A percentile compares a stretch with the other conserved stretches of the same genome.
These are phyloP conservation scores for Lathamus discolor DNA, from an alignment of 2,113 vertebrate genomes.

Conservation along the genomic window DNA sequence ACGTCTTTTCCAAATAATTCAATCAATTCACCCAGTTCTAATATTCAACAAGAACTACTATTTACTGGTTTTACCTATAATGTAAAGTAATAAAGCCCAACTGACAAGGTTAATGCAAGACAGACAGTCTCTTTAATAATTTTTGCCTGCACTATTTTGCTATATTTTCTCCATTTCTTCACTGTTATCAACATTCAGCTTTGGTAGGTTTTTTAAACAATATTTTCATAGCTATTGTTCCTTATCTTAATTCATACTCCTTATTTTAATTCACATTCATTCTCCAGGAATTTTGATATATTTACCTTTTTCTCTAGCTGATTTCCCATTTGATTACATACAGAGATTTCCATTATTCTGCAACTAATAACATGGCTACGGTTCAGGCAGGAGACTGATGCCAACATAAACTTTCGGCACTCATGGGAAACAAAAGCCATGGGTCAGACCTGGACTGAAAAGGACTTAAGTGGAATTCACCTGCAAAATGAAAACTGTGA, in stretches of 20 bases:
- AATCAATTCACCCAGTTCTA: background rate
- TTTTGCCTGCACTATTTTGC: background rate
- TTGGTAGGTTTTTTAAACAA: background rate
- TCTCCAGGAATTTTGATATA: background rate
- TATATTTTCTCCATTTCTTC: background rate
- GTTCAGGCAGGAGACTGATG: background rate
- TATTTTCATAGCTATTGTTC: background rate
- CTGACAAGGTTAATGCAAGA: background rate
- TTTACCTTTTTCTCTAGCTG: background rate
- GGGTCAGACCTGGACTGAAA: background rate
- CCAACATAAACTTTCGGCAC: background rate
- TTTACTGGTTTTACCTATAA: background rate
- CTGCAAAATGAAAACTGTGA: background rate
- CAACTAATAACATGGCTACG: background rate
- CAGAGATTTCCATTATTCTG: background rate
- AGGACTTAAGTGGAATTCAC: background rate
- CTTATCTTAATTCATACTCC: background rate
- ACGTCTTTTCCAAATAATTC: background rate
- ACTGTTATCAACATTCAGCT: background rate
- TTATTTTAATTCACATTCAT: background rate
- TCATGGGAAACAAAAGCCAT: background rate
- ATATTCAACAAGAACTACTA: background rate
- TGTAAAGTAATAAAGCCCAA: background rate
- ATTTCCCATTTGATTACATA: slow-evolving; percentile 22
- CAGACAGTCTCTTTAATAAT: background rate